These are phyloP conservation scores for Moxostoma hubbsi DNA, from an alignment of 2,797 vertebrate genomes.

Conservation along the genomic window DNA sequence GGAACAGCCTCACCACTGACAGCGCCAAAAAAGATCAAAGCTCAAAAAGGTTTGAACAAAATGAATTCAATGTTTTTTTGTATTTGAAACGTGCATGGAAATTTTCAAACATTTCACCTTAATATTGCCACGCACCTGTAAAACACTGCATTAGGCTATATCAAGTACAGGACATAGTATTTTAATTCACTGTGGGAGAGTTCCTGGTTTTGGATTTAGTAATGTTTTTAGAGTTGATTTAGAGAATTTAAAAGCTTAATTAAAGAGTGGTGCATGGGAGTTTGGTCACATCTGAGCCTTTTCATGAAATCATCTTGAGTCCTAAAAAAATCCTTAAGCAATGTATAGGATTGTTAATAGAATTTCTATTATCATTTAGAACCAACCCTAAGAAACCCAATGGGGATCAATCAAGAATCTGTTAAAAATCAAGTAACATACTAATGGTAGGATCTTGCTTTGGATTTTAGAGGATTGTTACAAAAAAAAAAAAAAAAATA, in stretches of 20 bases:
- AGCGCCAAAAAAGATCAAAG: slow-evolving; percentile 86
- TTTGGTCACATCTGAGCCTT: slow-evolving; percentile 24
- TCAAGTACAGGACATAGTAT: neutral
- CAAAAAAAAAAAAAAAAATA: no score
- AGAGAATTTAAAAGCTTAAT: no score
- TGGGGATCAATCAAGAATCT: no score
- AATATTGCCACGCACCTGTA: neutral
- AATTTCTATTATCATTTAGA: neutral
- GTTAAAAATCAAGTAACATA: no score
- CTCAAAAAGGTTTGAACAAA: slow-evolving; percentile 88
- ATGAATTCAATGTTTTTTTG: slow-evolving; percentile 1
- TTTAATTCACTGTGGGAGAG: neutral
- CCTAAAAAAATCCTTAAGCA: no score
- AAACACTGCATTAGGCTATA: neutral
- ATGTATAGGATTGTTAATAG: neutral
- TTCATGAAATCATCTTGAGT: neutral
- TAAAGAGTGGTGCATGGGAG: neutral
- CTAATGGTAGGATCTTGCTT: no score
- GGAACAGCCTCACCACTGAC: slow-evolving; percentile 91
- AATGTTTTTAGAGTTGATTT: no score
- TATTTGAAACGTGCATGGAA: neutral
- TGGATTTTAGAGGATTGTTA: no score
- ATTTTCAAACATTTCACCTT: neutral
- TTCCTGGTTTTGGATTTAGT: neutral
- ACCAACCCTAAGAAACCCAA: no score